phyloP scores from a whole-genome alignment of 2,797 vertebrate species.

The Chromobotia macracanthus region DNA sequence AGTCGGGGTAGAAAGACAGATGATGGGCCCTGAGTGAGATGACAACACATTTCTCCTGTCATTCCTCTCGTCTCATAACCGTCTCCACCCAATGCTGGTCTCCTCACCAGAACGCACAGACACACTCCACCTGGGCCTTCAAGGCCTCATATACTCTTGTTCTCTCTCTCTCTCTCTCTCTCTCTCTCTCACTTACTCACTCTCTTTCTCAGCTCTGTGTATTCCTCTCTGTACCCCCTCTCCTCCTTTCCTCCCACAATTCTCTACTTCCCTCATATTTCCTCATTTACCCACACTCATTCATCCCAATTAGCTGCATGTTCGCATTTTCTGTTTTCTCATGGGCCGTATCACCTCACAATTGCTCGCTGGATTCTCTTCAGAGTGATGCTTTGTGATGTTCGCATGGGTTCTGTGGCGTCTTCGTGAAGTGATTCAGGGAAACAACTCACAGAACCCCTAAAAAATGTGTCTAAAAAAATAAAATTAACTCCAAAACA shows the following conservation, averaged over 20 bases:
- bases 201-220: neutral
- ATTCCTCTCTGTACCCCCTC: neutral
- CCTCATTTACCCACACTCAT: conserved; percentile 58
- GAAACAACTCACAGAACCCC: neutral
- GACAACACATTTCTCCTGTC: conserved; percentile 72
- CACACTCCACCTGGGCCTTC: conserved; percentile 35
- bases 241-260: neutral
- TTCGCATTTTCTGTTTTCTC: conserved; percentile 61
- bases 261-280: conserved; percentile 59
- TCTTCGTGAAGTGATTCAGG: neutral
- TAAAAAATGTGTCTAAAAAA: neutral
- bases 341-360: conserved; percentile 51
- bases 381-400: conserved; percentile 21
- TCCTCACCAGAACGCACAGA: conserved; percentile 52
- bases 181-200: neutral
- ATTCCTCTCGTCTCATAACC: conserved; percentile 65
- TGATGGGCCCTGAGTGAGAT: conserved; percentile 70
- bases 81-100: conserved; percentile 66
- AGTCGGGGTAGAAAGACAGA: conserved; percentile 65
- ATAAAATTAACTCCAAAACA: too few relatives aligned
- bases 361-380: conserved; percentile 15
- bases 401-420: neutral
- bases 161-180: neutral
- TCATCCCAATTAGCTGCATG: conserved; percentile 61
- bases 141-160: neutral